Evolutionary conservation across 2,797 vertebrate species (phyloP).

Genomic region (Tarsius wallacei): DNA sequence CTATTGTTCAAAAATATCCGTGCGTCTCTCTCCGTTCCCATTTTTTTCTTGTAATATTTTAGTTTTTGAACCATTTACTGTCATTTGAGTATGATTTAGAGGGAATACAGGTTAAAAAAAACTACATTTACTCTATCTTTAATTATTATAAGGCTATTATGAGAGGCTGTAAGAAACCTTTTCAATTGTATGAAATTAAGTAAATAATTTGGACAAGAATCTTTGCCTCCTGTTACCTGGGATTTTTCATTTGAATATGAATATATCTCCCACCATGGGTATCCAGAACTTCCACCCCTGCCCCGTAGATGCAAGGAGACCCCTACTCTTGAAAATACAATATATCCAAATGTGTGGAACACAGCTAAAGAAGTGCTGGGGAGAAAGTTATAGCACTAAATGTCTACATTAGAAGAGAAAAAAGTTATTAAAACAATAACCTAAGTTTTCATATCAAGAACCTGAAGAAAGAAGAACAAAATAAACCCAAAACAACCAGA

Average conservation of each 20-base stretch:
- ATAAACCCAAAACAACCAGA: neutral
- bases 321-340: neutral
- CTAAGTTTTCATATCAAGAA: neutral
- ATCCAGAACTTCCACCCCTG: neutral
- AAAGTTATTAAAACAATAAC: neutral
- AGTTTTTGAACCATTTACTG: neutral
- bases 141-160: neutral
- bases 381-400: neutral
- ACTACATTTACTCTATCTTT: neutral
- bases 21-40: neutral
- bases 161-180: neutral
- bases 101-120: neutral
- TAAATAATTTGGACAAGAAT: neutral
- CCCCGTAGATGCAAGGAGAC: neutral
- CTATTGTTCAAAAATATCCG: neutral
- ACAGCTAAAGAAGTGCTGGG: neutral
- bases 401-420: neutral
- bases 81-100: neutral
- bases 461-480: neutral
- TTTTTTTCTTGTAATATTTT: neutral
- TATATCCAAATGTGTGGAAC: neutral
- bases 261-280: neutral
- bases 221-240: neutral
- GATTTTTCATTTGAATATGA: neutral
- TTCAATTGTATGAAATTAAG: neutral